Evolutionary conservation across 1,140 invertebrate species (phyloP).

Genomic region (Pachyrhynchus sulphureomaculatus): DNA sequence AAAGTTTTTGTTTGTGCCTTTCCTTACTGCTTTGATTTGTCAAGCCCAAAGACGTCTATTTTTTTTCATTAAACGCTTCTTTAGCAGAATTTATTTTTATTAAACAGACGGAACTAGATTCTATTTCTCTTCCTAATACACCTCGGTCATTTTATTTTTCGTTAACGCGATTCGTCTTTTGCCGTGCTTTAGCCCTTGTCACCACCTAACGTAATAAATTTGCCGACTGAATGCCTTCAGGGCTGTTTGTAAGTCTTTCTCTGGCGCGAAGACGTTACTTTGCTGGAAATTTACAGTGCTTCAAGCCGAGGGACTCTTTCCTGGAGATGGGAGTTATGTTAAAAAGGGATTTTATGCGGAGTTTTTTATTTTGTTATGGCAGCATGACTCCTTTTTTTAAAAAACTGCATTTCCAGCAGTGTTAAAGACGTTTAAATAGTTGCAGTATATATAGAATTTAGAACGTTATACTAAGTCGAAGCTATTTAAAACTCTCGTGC

Average conservation of each 20-base stretch:
- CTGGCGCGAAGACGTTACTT: constrained; percentile 27
- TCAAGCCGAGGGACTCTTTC: constrained; percentile 11
- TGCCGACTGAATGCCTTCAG: constrained; percentile 45
- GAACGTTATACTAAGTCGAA: too few species aligned
- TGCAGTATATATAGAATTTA: too few species aligned
- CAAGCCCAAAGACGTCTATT: too few species aligned
- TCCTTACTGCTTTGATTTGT: too few species aligned
- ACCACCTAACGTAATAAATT: constrained; percentile 50
- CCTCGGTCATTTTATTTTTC: constrained; percentile 46
- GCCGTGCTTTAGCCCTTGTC: constrained; percentile 45
- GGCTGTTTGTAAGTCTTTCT: constrained; percentile 36
- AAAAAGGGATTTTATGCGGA: constrained; percentile 6
- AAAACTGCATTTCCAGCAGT: too few species aligned
- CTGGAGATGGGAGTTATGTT: constrained; percentile 16
- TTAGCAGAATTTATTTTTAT: not conserved
- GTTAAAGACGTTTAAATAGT: too few species aligned
- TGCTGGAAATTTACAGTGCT: constrained; percentile 27
- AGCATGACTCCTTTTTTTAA: not conserved
- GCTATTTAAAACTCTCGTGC: too few species aligned
- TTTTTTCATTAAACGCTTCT: too few species aligned
- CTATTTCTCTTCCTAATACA: constrained; percentile 12
- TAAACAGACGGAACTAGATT: constrained; percentile 1
- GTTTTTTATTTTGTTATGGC: constrained; percentile 8
- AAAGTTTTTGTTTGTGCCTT: too few species aligned
- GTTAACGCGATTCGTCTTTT: constrained; percentile 46